Conservation (phyloP, 2,888 invertebrate species). For the Iselma pallidipennis region DNA sequence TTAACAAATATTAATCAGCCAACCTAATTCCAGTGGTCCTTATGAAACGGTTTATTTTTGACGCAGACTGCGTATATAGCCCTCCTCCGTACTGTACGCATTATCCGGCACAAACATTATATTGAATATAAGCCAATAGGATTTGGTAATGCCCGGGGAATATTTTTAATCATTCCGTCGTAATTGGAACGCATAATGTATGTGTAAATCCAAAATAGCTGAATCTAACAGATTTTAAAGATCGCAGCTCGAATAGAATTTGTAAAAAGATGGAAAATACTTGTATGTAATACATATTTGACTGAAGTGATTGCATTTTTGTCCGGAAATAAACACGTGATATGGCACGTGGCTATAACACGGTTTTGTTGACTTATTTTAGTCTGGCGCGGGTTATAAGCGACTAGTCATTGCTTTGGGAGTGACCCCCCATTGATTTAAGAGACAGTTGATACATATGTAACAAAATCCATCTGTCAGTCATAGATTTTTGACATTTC, state of each 20-base stretch:
- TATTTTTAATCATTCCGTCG: neutral
- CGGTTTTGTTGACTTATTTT: neutral
- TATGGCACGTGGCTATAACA: neutral
- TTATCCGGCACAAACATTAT: neutral
- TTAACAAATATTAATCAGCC: slow-evolving; percentile 26
- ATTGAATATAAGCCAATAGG: neutral
- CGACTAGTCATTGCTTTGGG: slow-evolving; percentile 3
- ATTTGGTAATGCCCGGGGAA: neutral
- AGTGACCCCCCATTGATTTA: slow-evolving; percentile 16
- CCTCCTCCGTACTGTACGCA: no score
- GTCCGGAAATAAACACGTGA: neutral
- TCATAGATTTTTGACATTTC: slow-evolving; percentile 15
- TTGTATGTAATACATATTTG: no score
- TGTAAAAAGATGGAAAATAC: no score
- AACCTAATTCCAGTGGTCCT: slow-evolving; percentile 24
- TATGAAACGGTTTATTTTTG: slow-evolving; percentile 25
- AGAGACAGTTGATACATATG: slow-evolving; percentile 17
- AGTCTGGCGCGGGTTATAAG: neutral
- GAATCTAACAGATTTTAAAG: no score
- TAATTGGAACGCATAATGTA: neutral
- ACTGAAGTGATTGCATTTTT: neutral
- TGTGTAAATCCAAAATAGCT: no score
- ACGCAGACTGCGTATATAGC: neutral
- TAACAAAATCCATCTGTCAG: slow-evolving; percentile 18
- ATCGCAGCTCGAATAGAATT: no score